Percentiles rank a stretch among this genome's conserved stretches.
Conservation (phyloP, 2,113 vertebrate species). For the Otocyon megalotis region DNA sequence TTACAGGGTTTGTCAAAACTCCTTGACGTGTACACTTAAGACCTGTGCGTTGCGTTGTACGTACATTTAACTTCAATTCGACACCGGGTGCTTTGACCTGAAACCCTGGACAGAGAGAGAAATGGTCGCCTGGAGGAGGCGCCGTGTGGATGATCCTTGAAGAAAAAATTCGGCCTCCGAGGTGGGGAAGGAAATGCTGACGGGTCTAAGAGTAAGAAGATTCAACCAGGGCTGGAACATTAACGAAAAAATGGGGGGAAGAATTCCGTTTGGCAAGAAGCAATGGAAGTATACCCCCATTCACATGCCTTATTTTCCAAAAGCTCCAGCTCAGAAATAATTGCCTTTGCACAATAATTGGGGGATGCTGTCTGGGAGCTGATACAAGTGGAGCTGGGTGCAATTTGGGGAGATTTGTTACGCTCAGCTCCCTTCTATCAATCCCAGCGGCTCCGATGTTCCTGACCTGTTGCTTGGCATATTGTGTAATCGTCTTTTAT, state of each 20-base stretch:
- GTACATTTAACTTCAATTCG: neutral
- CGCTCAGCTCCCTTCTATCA: conserved; percentile 89
- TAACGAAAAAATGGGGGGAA: neutral
- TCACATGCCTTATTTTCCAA: conserved; percentile 80
- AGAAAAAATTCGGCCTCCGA: neutral
- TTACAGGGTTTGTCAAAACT: neutral
- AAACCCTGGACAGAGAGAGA: neutral
- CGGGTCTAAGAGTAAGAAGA: neutral
- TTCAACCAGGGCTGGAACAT: neutral
- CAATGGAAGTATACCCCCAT: conserved; percentile 64
- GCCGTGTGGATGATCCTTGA: neutral
- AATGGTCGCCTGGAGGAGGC: neutral
- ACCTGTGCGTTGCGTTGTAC: neutral
- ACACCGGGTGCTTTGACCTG: neutral
- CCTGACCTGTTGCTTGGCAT: conserved; percentile 89
- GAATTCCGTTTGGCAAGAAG: conserved; percentile 77
- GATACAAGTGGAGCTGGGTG: conserved; percentile 83
- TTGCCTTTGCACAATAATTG: conserved; percentile 86
- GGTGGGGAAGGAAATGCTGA: neutral
- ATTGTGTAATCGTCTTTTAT: conserved; percentile 90
- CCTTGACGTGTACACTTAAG: neutral
- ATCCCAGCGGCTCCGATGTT: conserved; percentile 86
- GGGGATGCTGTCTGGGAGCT: conserved; percentile 83
- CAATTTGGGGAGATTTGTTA: conserved; percentile 91
- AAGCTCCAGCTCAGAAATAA: conserved; percentile 87